phyloP scores from a whole-genome alignment of 2,797 vertebrate species.

The Myotis pilosus region DNA sequence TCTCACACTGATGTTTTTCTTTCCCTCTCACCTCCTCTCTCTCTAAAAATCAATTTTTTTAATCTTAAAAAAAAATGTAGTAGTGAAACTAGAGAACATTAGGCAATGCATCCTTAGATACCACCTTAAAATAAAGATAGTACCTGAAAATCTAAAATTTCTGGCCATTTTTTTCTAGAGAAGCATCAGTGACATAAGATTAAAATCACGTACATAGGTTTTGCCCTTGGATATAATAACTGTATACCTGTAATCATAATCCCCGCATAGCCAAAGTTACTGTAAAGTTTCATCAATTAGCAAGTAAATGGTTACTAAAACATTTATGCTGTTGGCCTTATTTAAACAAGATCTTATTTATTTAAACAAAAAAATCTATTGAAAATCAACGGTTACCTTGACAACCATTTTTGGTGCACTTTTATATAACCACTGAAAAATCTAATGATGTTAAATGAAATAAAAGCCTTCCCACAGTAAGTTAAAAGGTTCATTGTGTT shows the following conservation, averaged over 20 bases:
- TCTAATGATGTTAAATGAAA: conserved; percentile 33
- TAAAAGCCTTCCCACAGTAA: background rate
- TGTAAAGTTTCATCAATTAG: background rate
- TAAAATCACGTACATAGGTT: background rate
- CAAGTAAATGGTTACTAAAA: background rate
- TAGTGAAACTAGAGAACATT: background rate
- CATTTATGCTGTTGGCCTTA: background rate
- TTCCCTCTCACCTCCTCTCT: background rate
- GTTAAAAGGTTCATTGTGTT: background rate
- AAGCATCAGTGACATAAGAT: background rate
- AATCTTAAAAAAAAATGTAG: background rate
- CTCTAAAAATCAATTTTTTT: background rate
- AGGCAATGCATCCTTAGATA: background rate
- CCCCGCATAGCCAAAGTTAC: background rate
- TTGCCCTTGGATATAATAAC: background rate
- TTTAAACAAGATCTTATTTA: conserved; percentile 36
- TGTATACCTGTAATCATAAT: background rate
- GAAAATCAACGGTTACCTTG: conserved; percentile 38
- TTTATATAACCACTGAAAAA: conserved; percentile 23
- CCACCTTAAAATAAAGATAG: background rate
- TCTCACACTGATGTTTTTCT: background rate
- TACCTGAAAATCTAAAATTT: conserved; percentile 19
- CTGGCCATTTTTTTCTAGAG: background rate
- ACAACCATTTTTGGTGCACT: conserved; percentile 1
- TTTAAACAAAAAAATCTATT: conserved; percentile 14